Conservation (phyloP, 2,113 vertebrate genomes). For the Eulemur macaco region DNA sequence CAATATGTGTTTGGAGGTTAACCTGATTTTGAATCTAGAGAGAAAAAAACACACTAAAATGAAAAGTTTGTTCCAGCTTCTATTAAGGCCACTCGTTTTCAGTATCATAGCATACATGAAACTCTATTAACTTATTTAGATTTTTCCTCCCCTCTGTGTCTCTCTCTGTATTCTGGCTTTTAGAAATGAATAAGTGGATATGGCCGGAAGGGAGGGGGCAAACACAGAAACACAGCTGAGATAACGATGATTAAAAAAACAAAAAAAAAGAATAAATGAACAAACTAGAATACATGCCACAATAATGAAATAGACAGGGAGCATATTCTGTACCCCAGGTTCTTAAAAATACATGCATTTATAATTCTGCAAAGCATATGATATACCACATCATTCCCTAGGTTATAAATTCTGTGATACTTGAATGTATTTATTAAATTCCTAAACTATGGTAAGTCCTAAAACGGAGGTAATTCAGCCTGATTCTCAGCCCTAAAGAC, state of each 20-base stretch:
- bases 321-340: background rate
- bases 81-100: background rate
- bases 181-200: constrained; percentile 26
- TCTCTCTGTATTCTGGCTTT: background rate
- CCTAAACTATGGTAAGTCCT: background rate
- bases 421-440: constrained; percentile 16
- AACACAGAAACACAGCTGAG: background rate
- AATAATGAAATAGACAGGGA: background rate
- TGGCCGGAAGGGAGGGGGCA: background rate
- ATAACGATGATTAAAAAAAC: background rate
- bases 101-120: background rate
- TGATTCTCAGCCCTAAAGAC: constrained; percentile 29
- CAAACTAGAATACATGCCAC: background rate
- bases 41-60: background rate
- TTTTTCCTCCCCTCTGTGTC: background rate
- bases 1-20: background rate
- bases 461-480: background rate
- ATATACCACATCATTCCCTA: background rate
- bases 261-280: background rate
- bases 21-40: background rate
- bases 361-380: background rate
- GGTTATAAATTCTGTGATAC: background rate
- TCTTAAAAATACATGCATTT: background rate
- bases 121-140: background rate
- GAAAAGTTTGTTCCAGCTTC: constrained; percentile 7